Percentiles rank a stretch among this genome's conserved stretches.
Conservation (phyloP, 2,888 invertebrate species). For the Dilophus febrilis region DNA sequence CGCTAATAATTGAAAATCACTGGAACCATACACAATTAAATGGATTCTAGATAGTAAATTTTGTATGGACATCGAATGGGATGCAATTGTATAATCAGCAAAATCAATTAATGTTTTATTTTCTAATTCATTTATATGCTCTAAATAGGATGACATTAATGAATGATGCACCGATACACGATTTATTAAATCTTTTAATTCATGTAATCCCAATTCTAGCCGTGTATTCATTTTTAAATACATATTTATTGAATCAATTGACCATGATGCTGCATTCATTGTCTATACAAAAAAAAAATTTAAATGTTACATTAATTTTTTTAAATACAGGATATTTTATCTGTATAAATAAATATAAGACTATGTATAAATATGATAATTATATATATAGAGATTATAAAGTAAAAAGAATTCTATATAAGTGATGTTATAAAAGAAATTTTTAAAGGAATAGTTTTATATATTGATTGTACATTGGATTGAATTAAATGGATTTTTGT, state of each 20-base stretch:
- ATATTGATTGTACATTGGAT: too few relatives aligned
- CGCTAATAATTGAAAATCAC: constrained; percentile 30
- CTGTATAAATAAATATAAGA: too few relatives aligned
- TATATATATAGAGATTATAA: too few relatives aligned
- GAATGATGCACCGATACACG: constrained; percentile 40
- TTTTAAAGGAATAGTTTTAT: too few relatives aligned
- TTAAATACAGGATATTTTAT: too few relatives aligned
- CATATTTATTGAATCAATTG: constrained; percentile 22
- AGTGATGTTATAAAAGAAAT: too few relatives aligned
- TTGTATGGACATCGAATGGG: constrained; percentile 44
- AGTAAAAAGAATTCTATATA: too few relatives aligned
- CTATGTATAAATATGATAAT: too few relatives aligned
- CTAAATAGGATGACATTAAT: constrained; percentile 41
- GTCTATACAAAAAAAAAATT: constrained; percentile 14
- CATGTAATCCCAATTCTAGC: constrained; percentile 41
- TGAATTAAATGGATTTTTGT: too few relatives aligned
- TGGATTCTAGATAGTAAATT: constrained; percentile 49
- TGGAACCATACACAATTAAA: constrained; percentile 36
- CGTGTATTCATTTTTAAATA: constrained; percentile 28
- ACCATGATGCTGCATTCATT: constrained; percentile 21
- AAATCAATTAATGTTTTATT: constrained; percentile 50
- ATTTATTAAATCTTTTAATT: constrained; percentile 40
- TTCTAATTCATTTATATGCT: constrained; percentile 37
- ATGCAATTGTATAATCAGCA: constrained; percentile 50
- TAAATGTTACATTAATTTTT: too few relatives aligned